Percentiles rank a stretch among this genome's conserved stretches.
Evolutionary conservation across 2,113 vertebrate genomes (phyloP).

Genomic region (Deroptyus accipitrinus): DNA sequence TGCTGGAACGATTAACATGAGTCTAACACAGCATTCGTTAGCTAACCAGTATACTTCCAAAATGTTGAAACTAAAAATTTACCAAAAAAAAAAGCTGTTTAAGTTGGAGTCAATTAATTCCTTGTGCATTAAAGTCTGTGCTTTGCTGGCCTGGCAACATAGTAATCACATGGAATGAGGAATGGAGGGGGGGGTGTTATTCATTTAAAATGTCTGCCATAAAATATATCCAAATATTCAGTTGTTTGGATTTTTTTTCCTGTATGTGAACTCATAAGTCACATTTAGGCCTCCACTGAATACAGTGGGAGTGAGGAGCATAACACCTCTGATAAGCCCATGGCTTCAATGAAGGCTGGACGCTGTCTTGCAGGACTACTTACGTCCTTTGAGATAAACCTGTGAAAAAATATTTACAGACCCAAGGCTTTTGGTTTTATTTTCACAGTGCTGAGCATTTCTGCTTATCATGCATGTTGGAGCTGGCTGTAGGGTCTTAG

Average conservation of each 20-base stretch:
- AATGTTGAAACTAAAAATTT: background rate
- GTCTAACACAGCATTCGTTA: background rate
- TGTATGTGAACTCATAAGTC: background rate
- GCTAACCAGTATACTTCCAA: background rate
- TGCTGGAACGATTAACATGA: background rate
- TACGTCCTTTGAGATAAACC: background rate
- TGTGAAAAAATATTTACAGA: background rate
- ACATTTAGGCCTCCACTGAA: background rate
- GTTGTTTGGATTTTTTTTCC: background rate
- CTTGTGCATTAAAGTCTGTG: background rate
- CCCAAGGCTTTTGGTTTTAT: background rate
- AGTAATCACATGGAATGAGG: background rate
- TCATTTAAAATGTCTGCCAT: background rate
- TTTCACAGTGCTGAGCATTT: background rate
- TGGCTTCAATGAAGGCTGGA: background rate
- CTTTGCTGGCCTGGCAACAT: background rate
- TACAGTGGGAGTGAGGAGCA: background rate
- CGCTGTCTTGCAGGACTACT: background rate
- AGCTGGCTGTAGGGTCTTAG: background rate
- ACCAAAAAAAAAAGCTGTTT: background rate
- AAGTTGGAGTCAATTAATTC: background rate
- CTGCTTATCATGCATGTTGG: fast-evolving
- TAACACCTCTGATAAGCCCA: background rate
- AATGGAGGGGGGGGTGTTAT: background rate
- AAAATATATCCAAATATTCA: background rate